Percentiles rank a stretch among this genome's conserved stretches.
Conservation (phyloP, 1,140 invertebrate genomes). For the Rhynchophorus ferrugineus region DNA sequence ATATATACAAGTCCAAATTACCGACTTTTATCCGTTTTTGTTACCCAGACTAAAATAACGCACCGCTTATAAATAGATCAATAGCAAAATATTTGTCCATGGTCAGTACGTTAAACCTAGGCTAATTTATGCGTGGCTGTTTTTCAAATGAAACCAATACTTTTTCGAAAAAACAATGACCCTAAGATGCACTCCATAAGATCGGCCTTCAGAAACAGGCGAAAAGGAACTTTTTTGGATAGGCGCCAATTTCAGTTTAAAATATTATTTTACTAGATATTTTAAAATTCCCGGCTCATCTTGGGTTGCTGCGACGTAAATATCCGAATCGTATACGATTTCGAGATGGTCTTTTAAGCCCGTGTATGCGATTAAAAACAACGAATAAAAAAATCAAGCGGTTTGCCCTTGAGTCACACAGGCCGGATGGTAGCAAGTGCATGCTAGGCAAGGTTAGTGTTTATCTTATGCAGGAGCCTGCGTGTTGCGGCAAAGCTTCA, state of each 20-base stretch:
- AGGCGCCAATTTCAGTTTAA: constrained; percentile 4
- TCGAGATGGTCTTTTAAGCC: neutral
- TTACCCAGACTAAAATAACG: no score
- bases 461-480: constrained; percentile 5
- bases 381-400: neutral
- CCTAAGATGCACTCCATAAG: constrained; percentile 17
- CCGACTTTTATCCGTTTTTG: no score
- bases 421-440: constrained; percentile 5
- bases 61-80: no score
- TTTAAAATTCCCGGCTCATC: neutral
- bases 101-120: no score
- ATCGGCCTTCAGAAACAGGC: constrained; percentile 9
- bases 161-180: constrained; percentile 18
- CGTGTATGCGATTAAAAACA: neutral
- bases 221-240: constrained; percentile 14
- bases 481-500: neutral
- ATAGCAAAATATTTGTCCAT: no score
- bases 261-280: constrained; percentile 6
- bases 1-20: no score
- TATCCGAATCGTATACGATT: neutral
- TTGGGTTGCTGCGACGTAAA: no score
- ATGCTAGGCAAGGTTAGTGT: constrained; percentile 6
- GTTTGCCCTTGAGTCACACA: constrained; percentile 2
- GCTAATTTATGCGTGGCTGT: constrained; percentile 1
- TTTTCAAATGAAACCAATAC: constrained; percentile 12